phyloP scores from a whole-genome alignment of 64 coral and sea anemone species.

The Platygyra sinensis region DNA sequence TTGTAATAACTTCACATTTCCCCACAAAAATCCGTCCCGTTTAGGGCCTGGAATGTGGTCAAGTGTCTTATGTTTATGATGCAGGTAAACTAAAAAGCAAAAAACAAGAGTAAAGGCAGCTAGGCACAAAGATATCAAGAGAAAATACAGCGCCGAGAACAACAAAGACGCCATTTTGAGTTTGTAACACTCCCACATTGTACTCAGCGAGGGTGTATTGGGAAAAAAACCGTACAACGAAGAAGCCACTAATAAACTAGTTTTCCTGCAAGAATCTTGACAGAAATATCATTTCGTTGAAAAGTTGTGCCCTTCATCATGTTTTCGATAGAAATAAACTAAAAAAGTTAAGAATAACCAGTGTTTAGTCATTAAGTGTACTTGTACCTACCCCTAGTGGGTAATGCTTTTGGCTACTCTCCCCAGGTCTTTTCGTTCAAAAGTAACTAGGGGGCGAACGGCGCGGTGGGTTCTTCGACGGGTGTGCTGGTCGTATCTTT shows the following conservation, averaged over 20 bases:
- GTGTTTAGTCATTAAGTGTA: neutral
- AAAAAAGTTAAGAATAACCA: neutral
- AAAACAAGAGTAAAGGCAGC: conserved; percentile 51
- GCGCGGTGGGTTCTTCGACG: no score
- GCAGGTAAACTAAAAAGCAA: conserved; percentile 66
- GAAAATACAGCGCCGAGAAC: neutral
- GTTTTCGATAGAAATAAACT: neutral
- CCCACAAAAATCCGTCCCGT: conserved; percentile 77
- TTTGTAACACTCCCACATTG: neutral
- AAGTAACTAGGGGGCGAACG: no score
- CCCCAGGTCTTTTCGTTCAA: neutral
- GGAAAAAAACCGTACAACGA: neutral
- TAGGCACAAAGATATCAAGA: conserved; percentile 13
- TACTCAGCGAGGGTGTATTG: neutral
- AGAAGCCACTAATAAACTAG: no score
- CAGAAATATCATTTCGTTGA: neutral
- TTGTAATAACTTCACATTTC: conserved; percentile 52
- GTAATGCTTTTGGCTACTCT: neutral
- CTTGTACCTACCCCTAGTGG: no score
- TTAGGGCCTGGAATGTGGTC: conserved; percentile 71
- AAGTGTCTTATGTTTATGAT: conserved; percentile 61
- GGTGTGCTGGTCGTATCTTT: no score
- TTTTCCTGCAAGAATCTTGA: neutral
- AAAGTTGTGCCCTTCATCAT: neutral
- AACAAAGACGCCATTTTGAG: neutral